Percentiles rank a stretch among this genome's conserved stretches.
Evolutionary conservation across 2,113 vertebrate species (phyloP).

Genomic region (Climacteris rufus): DNA sequence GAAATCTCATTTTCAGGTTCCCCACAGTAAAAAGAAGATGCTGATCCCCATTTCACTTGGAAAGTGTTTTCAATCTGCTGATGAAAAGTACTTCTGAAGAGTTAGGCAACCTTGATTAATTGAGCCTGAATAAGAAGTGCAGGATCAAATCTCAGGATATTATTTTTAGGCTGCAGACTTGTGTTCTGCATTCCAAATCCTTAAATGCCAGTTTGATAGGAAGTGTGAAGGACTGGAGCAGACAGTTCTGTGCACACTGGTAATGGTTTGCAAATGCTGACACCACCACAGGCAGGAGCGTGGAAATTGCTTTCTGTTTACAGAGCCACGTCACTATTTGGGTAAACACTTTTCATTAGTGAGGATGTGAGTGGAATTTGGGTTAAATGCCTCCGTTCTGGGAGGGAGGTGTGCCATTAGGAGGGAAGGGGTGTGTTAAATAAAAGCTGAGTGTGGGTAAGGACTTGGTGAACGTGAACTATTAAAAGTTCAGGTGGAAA

Average conservation of each 20-base stretch:
- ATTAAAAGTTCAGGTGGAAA: accelerated
- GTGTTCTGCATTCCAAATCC: conserved; percentile 27
- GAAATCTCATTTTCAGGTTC: conserved; percentile 6
- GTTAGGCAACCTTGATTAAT: conserved; percentile 46
- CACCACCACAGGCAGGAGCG: not conserved
- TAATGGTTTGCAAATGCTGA: not conserved
- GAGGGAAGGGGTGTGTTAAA: not conserved
- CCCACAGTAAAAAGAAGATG: not conserved
- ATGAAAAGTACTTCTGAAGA: conserved; percentile 43
- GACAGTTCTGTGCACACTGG: not conserved
- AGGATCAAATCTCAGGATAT: conserved; percentile 29
- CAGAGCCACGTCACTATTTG: not conserved
- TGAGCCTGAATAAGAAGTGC: conserved; percentile 36
- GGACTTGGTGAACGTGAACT: accelerated
- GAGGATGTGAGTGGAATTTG: not conserved
- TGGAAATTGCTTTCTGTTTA: conserved; percentile 36
- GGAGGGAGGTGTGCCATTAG: accelerated
- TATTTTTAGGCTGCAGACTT: conserved; percentile 42
- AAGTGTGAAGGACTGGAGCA: not conserved
- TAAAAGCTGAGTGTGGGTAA: not conserved
- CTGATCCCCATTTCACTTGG: not conserved
- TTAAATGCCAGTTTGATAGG: not conserved
- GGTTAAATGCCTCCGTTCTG: not conserved
- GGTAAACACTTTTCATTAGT: not conserved
- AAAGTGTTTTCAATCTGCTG: conserved; percentile 4